A percentile compares a stretch with the other conserved stretches of the same genome.
These are phyloP conservation scores for Sitta europaea DNA, from an alignment of 2,113 vertebrate species.

Conservation along the genomic window DNA sequence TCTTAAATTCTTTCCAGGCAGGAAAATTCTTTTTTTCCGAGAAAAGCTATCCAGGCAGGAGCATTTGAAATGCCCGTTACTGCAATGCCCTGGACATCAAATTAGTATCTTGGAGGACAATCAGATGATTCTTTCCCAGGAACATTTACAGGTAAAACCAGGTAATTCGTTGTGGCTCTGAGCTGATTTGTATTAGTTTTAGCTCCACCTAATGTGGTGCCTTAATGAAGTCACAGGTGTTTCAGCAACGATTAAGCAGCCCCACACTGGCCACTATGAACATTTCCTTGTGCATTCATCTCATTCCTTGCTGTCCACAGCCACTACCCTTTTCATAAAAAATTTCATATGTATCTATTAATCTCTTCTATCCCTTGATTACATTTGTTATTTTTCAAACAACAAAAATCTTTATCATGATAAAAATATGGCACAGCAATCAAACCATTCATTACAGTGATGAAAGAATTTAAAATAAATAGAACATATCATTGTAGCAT, in stretches of 20 bases:
- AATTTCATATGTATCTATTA: not conserved
- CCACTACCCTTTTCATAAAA: not conserved
- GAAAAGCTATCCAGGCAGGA: conserved; percentile 9
- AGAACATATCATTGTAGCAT: not conserved
- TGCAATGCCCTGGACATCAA: not conserved
- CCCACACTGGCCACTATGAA: not conserved
- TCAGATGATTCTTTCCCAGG: not conserved
- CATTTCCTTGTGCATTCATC: not conserved
- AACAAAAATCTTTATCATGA: not conserved
- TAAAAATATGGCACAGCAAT: not conserved
- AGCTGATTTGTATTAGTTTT: not conserved
- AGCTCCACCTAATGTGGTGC: not conserved
- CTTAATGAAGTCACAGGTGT: not conserved
- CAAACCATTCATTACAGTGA: not conserved
- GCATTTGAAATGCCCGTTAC: not conserved
- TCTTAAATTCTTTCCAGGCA: conserved; percentile 14
- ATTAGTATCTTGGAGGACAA: not conserved
- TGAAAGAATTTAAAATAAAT: not conserved
- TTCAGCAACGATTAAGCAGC: not conserved
- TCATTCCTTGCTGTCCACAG: not conserved
- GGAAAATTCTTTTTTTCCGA: too few relatives aligned
- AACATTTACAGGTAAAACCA: not conserved
- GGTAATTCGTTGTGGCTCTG: not conserved
- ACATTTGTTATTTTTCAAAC: not conserved
- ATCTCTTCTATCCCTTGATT: not conserved